Percentiles rank a stretch among this genome's conserved stretches.
phyloP scores from a whole-genome alignment of 35 echinoderm and acorn worm genomes.

The Holothuria glaberrima region DNA sequence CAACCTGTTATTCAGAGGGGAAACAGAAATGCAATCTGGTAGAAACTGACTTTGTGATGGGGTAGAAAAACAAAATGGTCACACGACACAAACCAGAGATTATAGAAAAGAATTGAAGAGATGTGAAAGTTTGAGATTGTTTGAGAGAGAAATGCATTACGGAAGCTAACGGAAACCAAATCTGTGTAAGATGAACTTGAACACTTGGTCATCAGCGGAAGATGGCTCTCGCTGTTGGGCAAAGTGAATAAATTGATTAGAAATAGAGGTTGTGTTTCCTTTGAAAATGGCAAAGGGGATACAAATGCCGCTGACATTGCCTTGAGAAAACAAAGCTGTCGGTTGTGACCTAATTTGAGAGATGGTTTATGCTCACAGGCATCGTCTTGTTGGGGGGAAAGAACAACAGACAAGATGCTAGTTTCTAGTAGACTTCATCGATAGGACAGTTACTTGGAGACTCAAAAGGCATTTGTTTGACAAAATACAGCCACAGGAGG shows the following conservation, averaged over 20 bases:
- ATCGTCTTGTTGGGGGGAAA: not conserved
- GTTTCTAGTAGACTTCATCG: no score
- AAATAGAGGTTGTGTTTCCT: constrained; percentile 43
- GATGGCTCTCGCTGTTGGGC: constrained; percentile 33
- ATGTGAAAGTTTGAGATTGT: no score
- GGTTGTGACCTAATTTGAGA: constrained; percentile 45
- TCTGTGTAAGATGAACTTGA: constrained; percentile 43
- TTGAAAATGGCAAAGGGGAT: constrained; percentile 37
- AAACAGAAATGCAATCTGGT: no score
- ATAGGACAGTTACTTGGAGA: no score
- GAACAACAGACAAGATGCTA: not conserved
- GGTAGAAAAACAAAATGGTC: no score
- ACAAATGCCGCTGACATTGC: constrained; percentile 41
- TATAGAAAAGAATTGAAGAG: no score
- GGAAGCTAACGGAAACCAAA: not conserved
- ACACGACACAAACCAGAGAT: no score
- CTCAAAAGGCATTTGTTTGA: no score
- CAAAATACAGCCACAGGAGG: no score
- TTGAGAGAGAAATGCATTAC: no score
- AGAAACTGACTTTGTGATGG: no score
- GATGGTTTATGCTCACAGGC: constrained; percentile 6
- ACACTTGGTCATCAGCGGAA: constrained; percentile 18
- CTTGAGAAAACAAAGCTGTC: constrained; percentile 46
- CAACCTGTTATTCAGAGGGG: no score
- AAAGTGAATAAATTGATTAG: constrained; percentile 44